These are phyloP conservation scores for Brotula barbata DNA, from an alignment of 2,797 vertebrate species.

Conservation along the genomic window DNA sequence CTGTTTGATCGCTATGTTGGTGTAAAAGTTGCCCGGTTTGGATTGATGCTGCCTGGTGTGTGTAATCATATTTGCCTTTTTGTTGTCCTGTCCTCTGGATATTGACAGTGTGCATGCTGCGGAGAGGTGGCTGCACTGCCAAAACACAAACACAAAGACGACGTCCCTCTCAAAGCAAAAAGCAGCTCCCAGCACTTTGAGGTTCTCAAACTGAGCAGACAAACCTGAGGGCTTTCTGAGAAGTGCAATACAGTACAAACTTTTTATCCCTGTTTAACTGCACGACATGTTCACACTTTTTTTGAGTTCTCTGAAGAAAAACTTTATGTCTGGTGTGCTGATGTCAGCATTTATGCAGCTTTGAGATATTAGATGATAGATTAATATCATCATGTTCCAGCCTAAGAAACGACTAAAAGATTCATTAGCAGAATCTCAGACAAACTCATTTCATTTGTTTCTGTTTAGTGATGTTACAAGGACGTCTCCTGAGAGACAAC, in stretches of 20 bases:
- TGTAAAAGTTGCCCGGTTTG: constrained; percentile 7
- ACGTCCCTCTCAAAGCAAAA: constrained; percentile 16
- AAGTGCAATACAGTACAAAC: constrained; percentile 34
- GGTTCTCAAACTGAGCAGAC: constrained; percentile 40
- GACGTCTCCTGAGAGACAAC: too few relatives aligned
- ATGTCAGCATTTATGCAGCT: too few relatives aligned
- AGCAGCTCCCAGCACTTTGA: constrained; percentile 23
- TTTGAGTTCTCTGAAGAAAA: too few relatives aligned
- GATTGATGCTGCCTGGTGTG: constrained; percentile 10
- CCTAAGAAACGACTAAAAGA: too few relatives aligned
- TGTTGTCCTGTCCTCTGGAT: constrained; percentile 19
- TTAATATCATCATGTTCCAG: too few relatives aligned
- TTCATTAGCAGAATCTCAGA: too few relatives aligned
- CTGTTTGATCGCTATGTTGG: background rate
- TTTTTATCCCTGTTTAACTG: too few relatives aligned
- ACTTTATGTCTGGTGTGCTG: too few relatives aligned
- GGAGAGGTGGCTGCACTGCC: constrained; percentile 23
- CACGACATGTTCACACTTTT: too few relatives aligned
- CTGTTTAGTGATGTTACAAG: too few relatives aligned
- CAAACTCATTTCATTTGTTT: too few relatives aligned
- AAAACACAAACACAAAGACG: constrained; percentile 45
- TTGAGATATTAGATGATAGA: too few relatives aligned
- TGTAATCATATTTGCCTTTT: constrained; percentile 29
- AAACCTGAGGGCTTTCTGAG: constrained; percentile 36
- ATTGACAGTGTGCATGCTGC: constrained; percentile 27